Conservation (phyloP, 1,140 invertebrate genomes). For the Drosophila micromelanica region DNA sequence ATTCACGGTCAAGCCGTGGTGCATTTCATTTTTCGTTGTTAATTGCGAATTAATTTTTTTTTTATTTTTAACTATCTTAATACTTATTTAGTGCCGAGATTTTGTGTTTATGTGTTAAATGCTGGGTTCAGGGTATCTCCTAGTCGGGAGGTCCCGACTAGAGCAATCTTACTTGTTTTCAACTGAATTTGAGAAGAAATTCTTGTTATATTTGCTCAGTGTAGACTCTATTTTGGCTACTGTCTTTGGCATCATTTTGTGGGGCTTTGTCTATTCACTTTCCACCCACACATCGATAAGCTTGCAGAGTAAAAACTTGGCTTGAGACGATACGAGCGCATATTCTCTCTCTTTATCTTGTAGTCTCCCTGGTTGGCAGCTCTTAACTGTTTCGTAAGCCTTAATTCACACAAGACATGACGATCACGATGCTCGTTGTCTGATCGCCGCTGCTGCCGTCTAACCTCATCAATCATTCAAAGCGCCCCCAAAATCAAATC, state of each 20-base stretch:
- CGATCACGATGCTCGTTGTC: slow-evolving; percentile 31
- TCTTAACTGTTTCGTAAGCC: slow-evolving; percentile 42
- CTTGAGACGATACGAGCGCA: neutral
- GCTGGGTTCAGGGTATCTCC: no score
- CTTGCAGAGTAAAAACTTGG: neutral
- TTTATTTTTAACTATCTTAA: no score
- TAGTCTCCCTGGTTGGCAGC: neutral
- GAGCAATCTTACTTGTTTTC: no score
- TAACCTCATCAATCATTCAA: slow-evolving; percentile 72
- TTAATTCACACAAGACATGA: slow-evolving; percentile 29
- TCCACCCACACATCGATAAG: slow-evolving; percentile 19
- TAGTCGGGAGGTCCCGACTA: no score
- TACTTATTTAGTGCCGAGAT: no score
- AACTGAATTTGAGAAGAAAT: no score
- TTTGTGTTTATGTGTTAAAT: no score
- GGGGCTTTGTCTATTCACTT: neutral
- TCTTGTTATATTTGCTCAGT: neutral
- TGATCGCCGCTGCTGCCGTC: slow-evolving; percentile 50
- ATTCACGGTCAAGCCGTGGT: no score
- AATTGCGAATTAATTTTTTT: no score
- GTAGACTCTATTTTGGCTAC: slow-evolving; percentile 15
- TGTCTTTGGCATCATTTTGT: neutral
- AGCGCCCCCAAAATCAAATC: slow-evolving; percentile 58
- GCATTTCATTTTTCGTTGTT: no score
- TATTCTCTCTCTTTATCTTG: neutral